Evolutionary conservation across 2,797 vertebrate species (phyloP).

Genomic region (Gambelia wislizenii): DNA sequence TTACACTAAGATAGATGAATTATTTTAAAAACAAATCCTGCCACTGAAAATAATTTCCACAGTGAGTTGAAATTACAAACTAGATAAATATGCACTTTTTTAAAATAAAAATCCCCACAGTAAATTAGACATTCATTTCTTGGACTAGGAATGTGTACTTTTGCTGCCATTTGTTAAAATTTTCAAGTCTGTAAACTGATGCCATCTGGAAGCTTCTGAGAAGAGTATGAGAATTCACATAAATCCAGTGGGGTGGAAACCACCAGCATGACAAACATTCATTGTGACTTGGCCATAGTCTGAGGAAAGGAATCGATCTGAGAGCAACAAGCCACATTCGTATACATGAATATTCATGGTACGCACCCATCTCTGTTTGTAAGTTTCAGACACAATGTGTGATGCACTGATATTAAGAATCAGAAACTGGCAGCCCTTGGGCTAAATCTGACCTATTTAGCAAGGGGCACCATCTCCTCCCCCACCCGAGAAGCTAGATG

Average conservation of each 20-base stretch:
- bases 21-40: neutral
- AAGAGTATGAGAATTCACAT: neutral
- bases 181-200: slow-evolving; percentile 22
- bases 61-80: neutral
- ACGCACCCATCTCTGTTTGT: neutral
- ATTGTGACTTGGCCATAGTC: neutral
- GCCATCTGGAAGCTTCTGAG: slow-evolving; percentile 2
- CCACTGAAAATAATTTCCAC: neutral
- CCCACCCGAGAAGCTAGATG: neutral
- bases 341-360: neutral
- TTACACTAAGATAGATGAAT: neutral
- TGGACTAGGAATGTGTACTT: slow-evolving; percentile 2
- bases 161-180: slow-evolving; percentile 21
- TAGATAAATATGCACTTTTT: neutral
- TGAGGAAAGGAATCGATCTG: neutral
- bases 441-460: neutral
- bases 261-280: slow-evolving; percentile 8
- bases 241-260: neutral
- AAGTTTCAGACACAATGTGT: neutral
- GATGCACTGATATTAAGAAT: neutral
- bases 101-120: neutral
- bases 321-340: neutral
- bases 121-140: slow-evolving; percentile 29
- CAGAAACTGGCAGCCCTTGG: neutral
- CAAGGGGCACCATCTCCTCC: neutral